A percentile compares a stretch with the other conserved stretches of the same genome.
These are phyloP conservation scores for Sebastes nivosus DNA, from an alignment of 2,797 vertebrate genomes.

Conservation along the genomic window DNA sequence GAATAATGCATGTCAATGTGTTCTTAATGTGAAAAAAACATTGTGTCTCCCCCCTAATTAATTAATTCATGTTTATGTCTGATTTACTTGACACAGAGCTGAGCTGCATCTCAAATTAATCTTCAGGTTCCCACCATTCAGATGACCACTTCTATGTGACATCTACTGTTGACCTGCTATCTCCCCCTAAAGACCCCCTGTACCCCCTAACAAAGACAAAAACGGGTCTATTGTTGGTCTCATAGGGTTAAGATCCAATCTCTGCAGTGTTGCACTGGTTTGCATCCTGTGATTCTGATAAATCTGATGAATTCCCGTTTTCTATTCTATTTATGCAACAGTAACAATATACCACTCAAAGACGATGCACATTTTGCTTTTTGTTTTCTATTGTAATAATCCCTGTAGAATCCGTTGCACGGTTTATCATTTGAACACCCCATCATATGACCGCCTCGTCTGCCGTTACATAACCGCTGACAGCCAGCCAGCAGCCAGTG, in stretches of 20 bases:
- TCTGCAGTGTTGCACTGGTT: not conserved
- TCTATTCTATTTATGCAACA: not conserved
- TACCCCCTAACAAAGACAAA: too few species aligned
- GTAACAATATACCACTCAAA: not conserved
- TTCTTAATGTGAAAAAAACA: not conserved
- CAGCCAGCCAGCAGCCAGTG: slow-evolving; percentile 20
- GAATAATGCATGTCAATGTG: not conserved
- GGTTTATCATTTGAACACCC: slow-evolving; percentile 2
- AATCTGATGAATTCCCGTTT: not conserved
- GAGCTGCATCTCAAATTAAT: too few species aligned
- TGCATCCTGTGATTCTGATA: not conserved
- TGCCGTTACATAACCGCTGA: slow-evolving; percentile 52
- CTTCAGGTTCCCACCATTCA: too few species aligned
- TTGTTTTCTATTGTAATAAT: not conserved
- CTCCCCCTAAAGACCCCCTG: too few species aligned
- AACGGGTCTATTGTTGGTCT: too few species aligned
- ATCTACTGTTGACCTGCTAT: too few species aligned
- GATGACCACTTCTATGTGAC: too few species aligned
- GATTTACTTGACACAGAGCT: too few species aligned
- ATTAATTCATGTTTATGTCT: too few species aligned
- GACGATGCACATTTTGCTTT: not conserved
- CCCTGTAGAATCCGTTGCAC: slow-evolving; percentile 17
- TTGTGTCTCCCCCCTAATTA: too few species aligned
- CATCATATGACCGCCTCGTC: slow-evolving; percentile 29
- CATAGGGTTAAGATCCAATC: not conserved